Evolutionary conservation across 2,113 vertebrate species (phyloP).

Genomic region (Micromys minutus): DNA sequence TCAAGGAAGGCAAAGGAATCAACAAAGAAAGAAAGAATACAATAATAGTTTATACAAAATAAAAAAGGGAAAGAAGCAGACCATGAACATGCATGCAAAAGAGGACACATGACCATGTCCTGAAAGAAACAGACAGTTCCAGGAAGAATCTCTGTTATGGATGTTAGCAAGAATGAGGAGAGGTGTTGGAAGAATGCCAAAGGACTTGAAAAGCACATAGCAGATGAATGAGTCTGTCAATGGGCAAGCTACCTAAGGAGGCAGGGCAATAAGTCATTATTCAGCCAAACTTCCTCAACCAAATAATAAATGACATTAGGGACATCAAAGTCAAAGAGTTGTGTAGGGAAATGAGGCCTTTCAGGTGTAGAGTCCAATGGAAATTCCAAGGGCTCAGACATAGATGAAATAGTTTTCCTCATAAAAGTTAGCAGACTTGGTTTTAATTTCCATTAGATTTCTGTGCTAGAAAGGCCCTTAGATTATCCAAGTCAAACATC

Average conservation of each 20-base stretch:
- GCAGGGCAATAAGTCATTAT: neutral
- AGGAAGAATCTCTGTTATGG: neutral
- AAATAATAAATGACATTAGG: neutral
- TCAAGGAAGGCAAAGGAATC: conserved; percentile 23
- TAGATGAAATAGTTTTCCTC: conserved; percentile 30
- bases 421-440: conserved; percentile 1
- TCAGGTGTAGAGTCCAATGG: conserved; percentile 10
- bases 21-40: conserved; percentile 22
- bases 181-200: neutral
- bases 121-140: neutral
- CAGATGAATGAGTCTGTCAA: conserved; percentile 25
- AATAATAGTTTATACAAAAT: neutral
- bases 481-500: neutral
- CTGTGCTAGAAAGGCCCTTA: neutral
- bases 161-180: neutral
- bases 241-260: neutral
- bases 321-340: conserved; percentile 9
- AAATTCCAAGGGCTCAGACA: neutral
- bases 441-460: conserved; percentile 6
- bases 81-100: conserved; percentile 31
- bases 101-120: neutral
- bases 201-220: neutral
- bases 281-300: conserved; percentile 41
- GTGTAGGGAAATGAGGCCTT: conserved; percentile 49
- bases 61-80: conserved; percentile 49